Evolutionary conservation across 2,888 invertebrate genomes (phyloP).

Genomic region (Mesorhabditis belari): DNA sequence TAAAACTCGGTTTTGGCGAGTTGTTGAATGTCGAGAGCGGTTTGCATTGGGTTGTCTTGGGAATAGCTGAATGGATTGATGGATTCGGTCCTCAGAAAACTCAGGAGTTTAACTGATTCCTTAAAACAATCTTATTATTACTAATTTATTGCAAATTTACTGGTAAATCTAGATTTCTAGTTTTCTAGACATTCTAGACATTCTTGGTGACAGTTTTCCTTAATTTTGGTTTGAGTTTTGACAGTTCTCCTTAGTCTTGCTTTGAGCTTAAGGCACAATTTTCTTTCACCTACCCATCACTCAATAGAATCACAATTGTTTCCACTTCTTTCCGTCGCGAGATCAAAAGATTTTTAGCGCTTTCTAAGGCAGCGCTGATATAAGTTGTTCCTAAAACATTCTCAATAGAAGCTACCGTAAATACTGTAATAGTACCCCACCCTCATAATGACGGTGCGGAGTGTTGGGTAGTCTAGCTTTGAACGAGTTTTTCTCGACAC

Average conservation of each 20-base stretch:
- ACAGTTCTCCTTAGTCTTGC: too few species aligned
- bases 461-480: too few species aligned
- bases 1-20: conserved; percentile 41
- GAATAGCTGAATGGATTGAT: conserved; percentile 38
- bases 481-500: too few species aligned
- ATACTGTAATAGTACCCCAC: too few species aligned
- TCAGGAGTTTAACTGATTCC: too few species aligned
- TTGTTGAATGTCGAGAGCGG: conserved; percentile 33
- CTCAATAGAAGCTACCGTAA: too few species aligned
- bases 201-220: too few species aligned
- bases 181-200: not conserved
- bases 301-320: conserved; percentile 42
- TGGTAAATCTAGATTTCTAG: not conserved
- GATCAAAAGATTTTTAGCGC: conserved; percentile 34
- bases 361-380: conserved; percentile 46
- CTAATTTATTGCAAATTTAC: not conserved
- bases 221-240: too few species aligned
- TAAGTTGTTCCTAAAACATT: conserved; percentile 43
- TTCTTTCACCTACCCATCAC: conserved; percentile 50
- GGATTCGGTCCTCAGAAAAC: too few species aligned
- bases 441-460: too few species aligned
- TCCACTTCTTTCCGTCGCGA: conserved; percentile 35
- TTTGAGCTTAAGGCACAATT: too few species aligned
- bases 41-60: conserved; percentile 32
- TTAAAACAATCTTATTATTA: too few species aligned